phyloP scores from a whole-genome alignment of 2,797 vertebrate species.

The Geotrypetes seraphini region DNA sequence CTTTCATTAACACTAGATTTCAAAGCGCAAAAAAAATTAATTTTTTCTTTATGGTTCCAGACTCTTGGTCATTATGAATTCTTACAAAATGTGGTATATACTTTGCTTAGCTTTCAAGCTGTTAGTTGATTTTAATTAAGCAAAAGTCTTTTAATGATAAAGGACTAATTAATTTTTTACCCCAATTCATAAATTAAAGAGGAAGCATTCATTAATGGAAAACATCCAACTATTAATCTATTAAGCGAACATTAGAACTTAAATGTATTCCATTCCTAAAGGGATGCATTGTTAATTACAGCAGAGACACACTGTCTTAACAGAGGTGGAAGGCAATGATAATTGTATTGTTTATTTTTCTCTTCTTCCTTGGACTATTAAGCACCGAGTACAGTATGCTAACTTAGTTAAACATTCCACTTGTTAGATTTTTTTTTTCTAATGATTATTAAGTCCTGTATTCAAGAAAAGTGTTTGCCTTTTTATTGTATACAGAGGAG shows the following conservation, averaged over 20 bases:
- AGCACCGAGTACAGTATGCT: too few relatives aligned
- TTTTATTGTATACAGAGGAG: too few relatives aligned
- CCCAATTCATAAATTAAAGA: slow-evolving; percentile 4
- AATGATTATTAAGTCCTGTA: too few relatives aligned
- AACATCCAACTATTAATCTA: neutral
- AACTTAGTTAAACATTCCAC: too few relatives aligned
- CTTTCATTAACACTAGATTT: too few relatives aligned
- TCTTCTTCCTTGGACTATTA: too few relatives aligned
- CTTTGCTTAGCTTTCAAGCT: neutral
- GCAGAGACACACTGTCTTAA: neutral
- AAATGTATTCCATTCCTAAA: neutral
- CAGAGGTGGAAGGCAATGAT: neutral
- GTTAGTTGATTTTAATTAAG: slow-evolving; percentile 24
- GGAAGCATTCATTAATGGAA: slow-evolving; percentile 3
- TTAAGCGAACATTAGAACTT: neutral
- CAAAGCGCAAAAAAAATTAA: too few relatives aligned
- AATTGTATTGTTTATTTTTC: neutral
- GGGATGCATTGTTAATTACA: neutral
- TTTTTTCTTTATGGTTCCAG: too few relatives aligned
- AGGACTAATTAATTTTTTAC: slow-evolving; percentile 14
- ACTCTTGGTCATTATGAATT: slow-evolving; percentile 21
- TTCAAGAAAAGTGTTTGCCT: too few relatives aligned
- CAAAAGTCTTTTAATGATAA: slow-evolving; percentile 10
- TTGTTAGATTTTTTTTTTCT: too few relatives aligned
- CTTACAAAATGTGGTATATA: neutral